phyloP scores from a whole-genome alignment of 2,113 vertebrate species.

The Caranx melampygus region DNA sequence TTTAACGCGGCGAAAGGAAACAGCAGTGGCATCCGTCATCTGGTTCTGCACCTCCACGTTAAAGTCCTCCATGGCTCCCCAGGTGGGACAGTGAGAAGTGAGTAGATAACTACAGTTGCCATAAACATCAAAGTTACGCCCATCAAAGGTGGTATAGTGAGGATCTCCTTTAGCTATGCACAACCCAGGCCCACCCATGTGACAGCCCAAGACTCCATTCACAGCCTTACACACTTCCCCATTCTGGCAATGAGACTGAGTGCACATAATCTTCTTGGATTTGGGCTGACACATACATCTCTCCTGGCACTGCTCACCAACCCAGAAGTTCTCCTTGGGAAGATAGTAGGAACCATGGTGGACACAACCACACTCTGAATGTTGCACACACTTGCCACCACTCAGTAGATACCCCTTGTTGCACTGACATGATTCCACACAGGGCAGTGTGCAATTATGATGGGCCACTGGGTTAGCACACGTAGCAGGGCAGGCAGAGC shows the following conservation, averaged over 20 bases:
- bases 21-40: conserved; percentile 26
- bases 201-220: conserved; percentile 51
- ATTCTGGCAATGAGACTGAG: conserved; percentile 24
- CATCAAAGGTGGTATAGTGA: conserved; percentile 78
- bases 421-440: conserved; percentile 70
- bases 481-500: conserved; percentile 57
- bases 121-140: conserved; percentile 60
- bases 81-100: conserved; percentile 52
- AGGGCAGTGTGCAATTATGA: conserved; percentile 38
- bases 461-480: conserved; percentile 50
- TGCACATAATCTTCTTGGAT: conserved; percentile 49
- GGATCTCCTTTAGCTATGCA: conserved; percentile 65
- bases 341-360: conserved; percentile 68
- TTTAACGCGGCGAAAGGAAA: conserved; percentile 51
- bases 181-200: conserved; percentile 14
- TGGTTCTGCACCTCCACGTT: conserved; percentile 60
- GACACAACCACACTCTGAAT: conserved; percentile 72
- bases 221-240: conserved; percentile 46
- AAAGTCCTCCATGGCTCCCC: conserved; percentile 38
- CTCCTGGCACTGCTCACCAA: conserved; percentile 51
- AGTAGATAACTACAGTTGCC: conserved; percentile 76
- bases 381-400: conserved; percentile 51
- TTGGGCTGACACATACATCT: conserved; percentile 66
- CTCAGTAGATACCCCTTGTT: conserved; percentile 62
- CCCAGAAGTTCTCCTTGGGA: conserved; percentile 66